Conservation (phyloP, 1,140 invertebrate species). For the Sarcophaga bullata region DNA sequence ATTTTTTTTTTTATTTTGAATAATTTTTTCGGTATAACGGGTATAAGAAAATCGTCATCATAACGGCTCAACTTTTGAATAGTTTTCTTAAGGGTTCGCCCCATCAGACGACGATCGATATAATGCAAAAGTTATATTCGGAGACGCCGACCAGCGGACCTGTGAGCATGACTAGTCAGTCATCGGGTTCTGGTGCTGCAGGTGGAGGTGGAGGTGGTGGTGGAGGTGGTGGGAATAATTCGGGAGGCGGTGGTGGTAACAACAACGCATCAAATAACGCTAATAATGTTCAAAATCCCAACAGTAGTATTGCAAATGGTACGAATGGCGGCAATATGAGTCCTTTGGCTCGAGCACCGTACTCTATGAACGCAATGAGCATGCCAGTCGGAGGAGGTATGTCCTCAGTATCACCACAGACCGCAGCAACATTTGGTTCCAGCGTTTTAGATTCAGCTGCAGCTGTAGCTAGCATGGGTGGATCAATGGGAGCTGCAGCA, state of each 20-base stretch:
- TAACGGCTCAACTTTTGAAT: slow-evolving; percentile 65
- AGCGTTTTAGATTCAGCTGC: slow-evolving; percentile 71
- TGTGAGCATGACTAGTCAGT: slow-evolving; percentile 60
- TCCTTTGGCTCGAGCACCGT: slow-evolving; percentile 75
- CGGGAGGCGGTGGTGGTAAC: slow-evolving; percentile 43
- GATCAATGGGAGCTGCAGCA: slow-evolving; percentile 68
- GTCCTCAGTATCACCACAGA: slow-evolving; percentile 74
- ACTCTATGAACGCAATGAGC: slow-evolving; percentile 82
- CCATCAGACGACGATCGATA: slow-evolving; percentile 65
- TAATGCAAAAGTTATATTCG: slow-evolving; percentile 68
- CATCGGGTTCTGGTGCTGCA: slow-evolving; percentile 46
- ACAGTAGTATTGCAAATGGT: slow-evolving; percentile 39
- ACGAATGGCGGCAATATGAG: slow-evolving; percentile 69
- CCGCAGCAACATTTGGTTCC: slow-evolving; percentile 70
- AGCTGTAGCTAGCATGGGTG: slow-evolving; percentile 70
- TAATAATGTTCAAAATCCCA: slow-evolving; percentile 52
- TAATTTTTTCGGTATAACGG: neutral
- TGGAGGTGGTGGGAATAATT: slow-evolving; percentile 40
- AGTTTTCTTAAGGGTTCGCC: slow-evolving; percentile 64
- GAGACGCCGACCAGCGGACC: slow-evolving; percentile 65
- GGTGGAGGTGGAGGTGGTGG: slow-evolving; percentile 50
- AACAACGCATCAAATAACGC: slow-evolving; percentile 53
- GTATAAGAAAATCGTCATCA: slow-evolving; percentile 60
- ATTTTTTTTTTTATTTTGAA: slow-evolving; percentile 48
- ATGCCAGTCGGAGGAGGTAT: slow-evolving; percentile 77